These are phyloP conservation scores for Pocota personata DNA, from an alignment of 2,888 invertebrate genomes.

Conservation along the genomic window DNA sequence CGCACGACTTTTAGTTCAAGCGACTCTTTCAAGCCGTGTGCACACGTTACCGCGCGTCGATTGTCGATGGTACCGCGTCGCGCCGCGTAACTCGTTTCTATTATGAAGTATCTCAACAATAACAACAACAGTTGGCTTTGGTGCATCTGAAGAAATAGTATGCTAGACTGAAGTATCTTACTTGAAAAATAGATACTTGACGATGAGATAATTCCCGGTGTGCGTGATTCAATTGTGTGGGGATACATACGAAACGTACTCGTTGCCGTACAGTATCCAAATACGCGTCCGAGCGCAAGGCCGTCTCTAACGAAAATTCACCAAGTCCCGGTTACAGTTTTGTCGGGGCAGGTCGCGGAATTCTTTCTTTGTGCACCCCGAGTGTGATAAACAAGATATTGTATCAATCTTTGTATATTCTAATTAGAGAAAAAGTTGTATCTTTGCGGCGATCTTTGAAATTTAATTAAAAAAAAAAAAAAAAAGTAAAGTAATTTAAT, in stretches of 20 bases:
- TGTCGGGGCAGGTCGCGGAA: constrained; percentile 28
- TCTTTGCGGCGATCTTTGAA: constrained; percentile 35
- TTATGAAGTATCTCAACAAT: constrained; percentile 15
- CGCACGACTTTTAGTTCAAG: constrained; percentile 65
- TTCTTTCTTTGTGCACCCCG: too few species aligned
- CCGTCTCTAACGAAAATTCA: constrained; percentile 41
- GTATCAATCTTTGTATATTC: constrained; percentile 1
- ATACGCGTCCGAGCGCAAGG: constrained; percentile 59
- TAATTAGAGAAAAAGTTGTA: constrained; percentile 19
- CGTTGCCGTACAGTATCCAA: constrained; percentile 16
- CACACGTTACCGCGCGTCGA: constrained; percentile 51
- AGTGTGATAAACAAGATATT: not conserved
- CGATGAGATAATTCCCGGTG: constrained; percentile 55
- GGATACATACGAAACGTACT: constrained; percentile 10
- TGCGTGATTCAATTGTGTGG: constrained; percentile 29
- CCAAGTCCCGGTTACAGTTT: constrained; percentile 15
- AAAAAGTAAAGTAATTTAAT: constrained; percentile 9
- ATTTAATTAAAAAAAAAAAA: not conserved
- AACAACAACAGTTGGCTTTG: constrained; percentile 6
- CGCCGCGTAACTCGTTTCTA: constrained; percentile 57
- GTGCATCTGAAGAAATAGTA: constrained; percentile 15
- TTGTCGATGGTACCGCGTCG: constrained; percentile 4
- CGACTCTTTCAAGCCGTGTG: constrained; percentile 62
- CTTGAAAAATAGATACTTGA: constrained; percentile 2
- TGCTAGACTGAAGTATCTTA: constrained; percentile 24